These are phyloP conservation scores for Diphyllodes magnificus DNA, from an alignment of 2,113 vertebrate species.

Conservation along the genomic window DNA sequence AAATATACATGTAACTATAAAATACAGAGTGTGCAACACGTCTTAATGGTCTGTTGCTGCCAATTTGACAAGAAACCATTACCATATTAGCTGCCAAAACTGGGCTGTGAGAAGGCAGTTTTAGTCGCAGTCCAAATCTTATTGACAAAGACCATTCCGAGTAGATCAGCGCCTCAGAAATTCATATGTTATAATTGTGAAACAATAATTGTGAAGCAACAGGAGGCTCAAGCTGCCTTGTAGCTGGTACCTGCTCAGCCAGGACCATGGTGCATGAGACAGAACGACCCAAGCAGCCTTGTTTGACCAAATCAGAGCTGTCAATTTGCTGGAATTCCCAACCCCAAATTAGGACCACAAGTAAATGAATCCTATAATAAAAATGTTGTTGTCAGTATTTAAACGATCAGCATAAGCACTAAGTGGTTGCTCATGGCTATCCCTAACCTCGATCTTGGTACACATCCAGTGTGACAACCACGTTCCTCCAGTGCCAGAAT, in stretches of 20 bases:
- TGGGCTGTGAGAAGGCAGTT: not conserved
- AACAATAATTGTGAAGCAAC: not conserved
- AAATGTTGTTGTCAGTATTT: not conserved
- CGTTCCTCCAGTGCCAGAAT: not conserved
- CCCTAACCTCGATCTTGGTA: not conserved
- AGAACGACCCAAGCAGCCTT: not conserved
- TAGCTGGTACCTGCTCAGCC: not conserved
- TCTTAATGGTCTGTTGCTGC: not conserved
- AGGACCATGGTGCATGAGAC: not conserved
- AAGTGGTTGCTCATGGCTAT: not conserved
- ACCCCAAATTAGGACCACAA: not conserved
- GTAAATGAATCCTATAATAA: conserved; percentile 11
- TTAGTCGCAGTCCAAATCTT: not conserved
- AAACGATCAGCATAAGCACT: not conserved
- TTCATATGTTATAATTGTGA: not conserved
- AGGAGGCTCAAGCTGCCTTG: not conserved
- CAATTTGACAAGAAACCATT: not conserved
- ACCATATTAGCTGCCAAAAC: not conserved
- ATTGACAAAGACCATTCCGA: not conserved
- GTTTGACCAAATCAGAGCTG: not conserved
- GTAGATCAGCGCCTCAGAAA: not conserved
- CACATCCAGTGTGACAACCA: not conserved
- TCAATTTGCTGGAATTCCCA: not conserved
- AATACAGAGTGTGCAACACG: not conserved
- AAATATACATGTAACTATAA: not conserved